phyloP scores from a whole-genome alignment of 2,888 invertebrate species.

The Limnephilus auricula region DNA sequence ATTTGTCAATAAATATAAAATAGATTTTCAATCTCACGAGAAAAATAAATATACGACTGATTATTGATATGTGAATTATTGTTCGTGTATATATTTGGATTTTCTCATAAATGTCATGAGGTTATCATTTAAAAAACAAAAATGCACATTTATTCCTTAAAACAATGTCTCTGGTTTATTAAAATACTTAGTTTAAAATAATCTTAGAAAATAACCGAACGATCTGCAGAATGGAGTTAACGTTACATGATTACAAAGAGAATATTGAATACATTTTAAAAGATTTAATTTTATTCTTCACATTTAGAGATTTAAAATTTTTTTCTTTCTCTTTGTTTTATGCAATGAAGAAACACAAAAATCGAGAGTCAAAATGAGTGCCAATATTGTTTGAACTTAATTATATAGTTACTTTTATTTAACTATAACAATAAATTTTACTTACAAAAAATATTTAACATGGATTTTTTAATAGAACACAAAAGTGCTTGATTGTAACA shows the following conservation, averaged over 20 bases:
- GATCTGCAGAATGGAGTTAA: neutral
- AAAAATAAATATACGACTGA: neutral
- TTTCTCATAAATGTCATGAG: neutral
- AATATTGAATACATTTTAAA: neutral
- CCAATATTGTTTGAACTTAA: neutral
- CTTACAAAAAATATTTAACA: no score
- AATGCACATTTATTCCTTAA: neutral
- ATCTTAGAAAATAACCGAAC: neutral
- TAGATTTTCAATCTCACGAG: neutral
- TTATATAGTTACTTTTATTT: neutral
- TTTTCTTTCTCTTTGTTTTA: no score
- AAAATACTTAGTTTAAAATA: neutral
- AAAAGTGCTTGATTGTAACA: neutral
- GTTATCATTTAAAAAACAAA: neutral
- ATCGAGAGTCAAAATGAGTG: neutral
- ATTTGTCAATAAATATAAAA: slow-evolving; percentile 2
- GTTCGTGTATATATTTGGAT: neutral
- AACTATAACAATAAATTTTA: no score
- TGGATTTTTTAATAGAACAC: neutral
- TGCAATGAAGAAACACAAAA: neutral
- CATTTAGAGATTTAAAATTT: no score
- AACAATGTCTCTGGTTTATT: neutral
- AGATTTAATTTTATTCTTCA: no score
- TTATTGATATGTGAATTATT: neutral
- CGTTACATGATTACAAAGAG: neutral